Base-by-base conservation (phyloP, 2,888 invertebrate species). In the Imbricaverruca yamaguchii region DNA sequence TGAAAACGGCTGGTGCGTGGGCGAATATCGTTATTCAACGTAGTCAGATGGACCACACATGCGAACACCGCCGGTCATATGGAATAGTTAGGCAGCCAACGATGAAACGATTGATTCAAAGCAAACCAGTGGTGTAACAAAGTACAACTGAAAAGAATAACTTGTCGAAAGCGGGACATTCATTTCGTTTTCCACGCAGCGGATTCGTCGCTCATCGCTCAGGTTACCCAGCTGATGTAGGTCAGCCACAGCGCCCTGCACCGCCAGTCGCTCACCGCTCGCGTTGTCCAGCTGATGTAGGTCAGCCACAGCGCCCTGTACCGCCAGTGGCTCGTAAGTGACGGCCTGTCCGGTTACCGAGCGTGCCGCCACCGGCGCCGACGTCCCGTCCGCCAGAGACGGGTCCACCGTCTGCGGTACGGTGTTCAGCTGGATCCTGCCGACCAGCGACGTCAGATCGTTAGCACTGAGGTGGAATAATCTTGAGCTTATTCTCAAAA, bases 281-380 rank as follows among this genome's bases (percentile, higher is more conserved):
- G 92, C 91, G 84, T 92, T 92, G 86, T 94, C 95, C 87, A 94
- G 90, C 85, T 91, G 90, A 77, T 91, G 88, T 61, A 93, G 86
- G 53, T 91, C 91, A 80, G 89, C 89, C 83, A 88, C 89, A 2
- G 23, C 23, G n/a, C 56, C 77, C 8, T 77, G 7, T 8, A 56
- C 77, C 25, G 77, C n/a, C 55, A 53, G 56, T 4, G 8, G 77
- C 55, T 21, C n/a, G 55, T 56, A 77, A n/a, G 21, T 55, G 77
- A 77, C 77, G 21, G 21, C 21, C 13, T 15, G 3, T 0, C 13
- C 74, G 39, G 15, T 25, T 13, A 3, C n/a, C 9, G 13, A 15
- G 57, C 15, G 25, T 6, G 8, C 61, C 23, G 18, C 11, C 53
- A 8, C 21, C n/a, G 8, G n/a, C 6, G 15, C 80, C 39, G 63